Evolutionary conservation across 2,113 vertebrate species (phyloP), one percentile per base, ranked within the genome.

Genomic region (Anthoscopus minutus): DNA sequence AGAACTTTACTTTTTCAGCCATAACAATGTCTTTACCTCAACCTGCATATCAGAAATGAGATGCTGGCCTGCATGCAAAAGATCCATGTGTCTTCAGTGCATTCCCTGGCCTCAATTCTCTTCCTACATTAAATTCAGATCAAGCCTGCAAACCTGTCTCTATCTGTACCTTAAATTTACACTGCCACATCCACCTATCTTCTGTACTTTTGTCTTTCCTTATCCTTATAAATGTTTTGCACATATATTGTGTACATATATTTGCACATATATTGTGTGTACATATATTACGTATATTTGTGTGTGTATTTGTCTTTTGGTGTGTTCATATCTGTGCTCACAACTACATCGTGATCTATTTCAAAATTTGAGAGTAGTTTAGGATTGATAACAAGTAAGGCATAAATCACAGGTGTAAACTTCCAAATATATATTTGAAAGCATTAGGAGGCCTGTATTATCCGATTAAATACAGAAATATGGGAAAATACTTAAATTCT

Each of bases 1-100:
- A 61, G 31, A 70, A 47, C 6, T 17, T 25, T 27, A 56, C 8
- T 19, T 45, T 42, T 72, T 56, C 17, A 69, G 2, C 6, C 30
- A 6, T 45, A 54, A 77, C 10, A 51, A 64, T 69, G 37, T 80
- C 16, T 62, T 21, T 60, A 71, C 67, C 13, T 82, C 24, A 42
- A 7, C n/a, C 24, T 65, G 18, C 18, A 37, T 18, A 25, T 6
- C 16, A 44, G 48, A 73, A 58, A 81, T 4, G 76, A 58, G 24
- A 10, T 42, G 31, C 15, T 44, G 40, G 13, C 6, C 22, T n/a
- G 48, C 3, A 13, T 15, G 20, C 9, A 57, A 57, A 53, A 79
- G 6, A 13, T 3, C 2, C 2, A 6, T 28, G 5, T 11, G 3
- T 45, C 38, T 62, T 54, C 18, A 58, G 5, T 42, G 44, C 2